Evolutionary conservation across 2,888 invertebrate genomes (phyloP), one percentile per base, ranked within the genome.

Genomic region (Ectemnius continuus): DNA sequence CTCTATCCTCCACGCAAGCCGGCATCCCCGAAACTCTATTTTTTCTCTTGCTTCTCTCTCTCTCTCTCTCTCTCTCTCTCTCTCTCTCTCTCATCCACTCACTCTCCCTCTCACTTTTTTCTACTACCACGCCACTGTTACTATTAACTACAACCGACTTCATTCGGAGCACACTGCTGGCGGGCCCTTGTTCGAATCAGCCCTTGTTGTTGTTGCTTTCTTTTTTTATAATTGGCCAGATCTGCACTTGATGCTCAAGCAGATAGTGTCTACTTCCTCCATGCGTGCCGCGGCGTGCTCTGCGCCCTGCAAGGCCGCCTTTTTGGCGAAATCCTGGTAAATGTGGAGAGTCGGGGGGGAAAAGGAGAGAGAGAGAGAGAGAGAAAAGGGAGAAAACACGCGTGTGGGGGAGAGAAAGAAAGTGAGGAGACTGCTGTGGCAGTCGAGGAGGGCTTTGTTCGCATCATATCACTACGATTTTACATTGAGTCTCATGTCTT

Each of bases 11-110:
- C 45, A 26, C n/a, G 16, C n/a, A 36, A 11, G 4, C 28, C 26
- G n/a, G n/a, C 28, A 26, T 60, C 28, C 36, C 36, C 60, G 2
- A 36, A 60, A 28, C 28, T 8, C 8, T 36, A 8, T 23, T 46
- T 18, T 61, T 61, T 26, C 47, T 28, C 36, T 8, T 48, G 20
- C 61, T 23, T 56, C 18, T 59, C 18, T 5, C 45, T 28, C 13
- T 36, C 56, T 57, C 63, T 48, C 60, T 70, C 47, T 47, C 13
- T n/a, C 60, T 46, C 56, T 57, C 23, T 36, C 26, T 62, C 45
- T 59, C 5, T 36, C 59, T 26, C 59, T 20, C 14, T 52, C 11
- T 2, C 11, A 23, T 16, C 13, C 4, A 2, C 48, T 8, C 16
- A 5, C 20, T 46, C 11, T 57, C 23, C 36, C 56, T 48, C 36